Evolutionary conservation across 2,888 invertebrate genomes (phyloP), one percentile per base, ranked within the genome.

Genomic region (Chaitophorus viminalis): DNA sequence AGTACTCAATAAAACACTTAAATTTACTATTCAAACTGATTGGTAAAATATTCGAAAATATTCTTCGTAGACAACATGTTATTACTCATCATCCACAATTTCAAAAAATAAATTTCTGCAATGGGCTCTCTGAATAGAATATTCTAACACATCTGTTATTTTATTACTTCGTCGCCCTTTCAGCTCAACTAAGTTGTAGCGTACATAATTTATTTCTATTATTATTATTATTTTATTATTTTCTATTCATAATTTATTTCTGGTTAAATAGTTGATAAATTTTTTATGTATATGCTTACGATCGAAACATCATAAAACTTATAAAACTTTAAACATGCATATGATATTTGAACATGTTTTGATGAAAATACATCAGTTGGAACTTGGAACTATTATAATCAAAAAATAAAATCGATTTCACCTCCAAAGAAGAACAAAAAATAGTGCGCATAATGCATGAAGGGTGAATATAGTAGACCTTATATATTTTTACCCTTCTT

Each of bases 361-460:
- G 18, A 82, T 52, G 54, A 78, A 18, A 33, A 78, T 3, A 54
- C 54, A 68, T 14, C 25, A 46, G 14, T 46, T 46, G 46, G 1
- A 36, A 68, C 31, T 52, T 52, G 1, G 33, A 72, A 82, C 52
- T 54, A 82, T 72, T 39, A 65, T 76, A 84, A 68, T 84, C 65
- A 31, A 46, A 84, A 14, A 76, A 29, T 46, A 78, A 68, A 86
- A 79, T 72, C 60, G 60, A 79, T 60, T 86, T 74, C 21, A 9
- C 11, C 31, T 39, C 17, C 31, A 74, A 8, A 52, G 60, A 14
- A 60, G 18, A 74, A 54, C 36, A 75, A 18, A 83, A 72, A 79
- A 60, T 21, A 68, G 29, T 39, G 31, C 25, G 60, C 79, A 72
- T 86, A 87, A 74, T 81, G 25, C 79, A 29, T 31, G 31, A 74